phyloP scores from a whole-genome alignment of 1,140 invertebrate genomes.

The Dreissena polymorpha region DNA sequence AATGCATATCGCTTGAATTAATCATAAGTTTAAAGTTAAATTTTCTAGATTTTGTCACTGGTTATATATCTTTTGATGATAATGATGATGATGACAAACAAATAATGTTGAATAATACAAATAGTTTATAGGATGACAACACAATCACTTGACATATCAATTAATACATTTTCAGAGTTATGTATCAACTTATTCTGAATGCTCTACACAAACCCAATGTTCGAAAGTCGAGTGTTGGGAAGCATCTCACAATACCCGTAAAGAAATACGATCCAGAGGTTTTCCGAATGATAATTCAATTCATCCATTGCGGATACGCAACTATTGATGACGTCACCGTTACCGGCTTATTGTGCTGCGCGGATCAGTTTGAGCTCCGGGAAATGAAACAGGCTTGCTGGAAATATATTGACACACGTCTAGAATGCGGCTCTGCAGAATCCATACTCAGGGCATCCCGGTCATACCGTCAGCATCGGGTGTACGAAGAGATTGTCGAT shows the following conservation, averaged over 20 bases:
- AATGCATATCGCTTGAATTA: not conserved
- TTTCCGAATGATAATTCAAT: slow-evolving; percentile 48
- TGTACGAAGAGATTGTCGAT: not conserved
- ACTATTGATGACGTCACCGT: slow-evolving; percentile 36
- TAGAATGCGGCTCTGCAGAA: slow-evolving; percentile 2
- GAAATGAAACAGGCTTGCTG: slow-evolving; percentile 40
- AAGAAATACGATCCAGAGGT: slow-evolving; percentile 50
- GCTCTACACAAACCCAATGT: slow-evolving; percentile 19
- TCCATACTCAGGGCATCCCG: slow-evolving; percentile 5
- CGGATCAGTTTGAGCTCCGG: slow-evolving; percentile 34
- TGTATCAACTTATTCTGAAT: slow-evolving; percentile 45
- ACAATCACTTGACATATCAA: not conserved
- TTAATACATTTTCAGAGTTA: slow-evolving; percentile 17
- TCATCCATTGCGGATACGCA: slow-evolving; percentile 49
- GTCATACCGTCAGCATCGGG: slow-evolving; percentile 13
- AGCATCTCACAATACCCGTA: slow-evolving; percentile 34
- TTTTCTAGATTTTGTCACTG: not conserved
- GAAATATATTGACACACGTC: slow-evolving; percentile 27
- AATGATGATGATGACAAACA: not conserved
- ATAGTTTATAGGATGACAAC: not conserved
- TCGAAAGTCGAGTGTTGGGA: not conserved
- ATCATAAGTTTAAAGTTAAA: not conserved
- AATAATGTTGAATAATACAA: not conserved
- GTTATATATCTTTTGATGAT: too few species aligned
- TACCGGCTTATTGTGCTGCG: slow-evolving; percentile 38